Base-by-base conservation (phyloP, 2,797 vertebrate species). In the Malurus leucopterus region DNA sequence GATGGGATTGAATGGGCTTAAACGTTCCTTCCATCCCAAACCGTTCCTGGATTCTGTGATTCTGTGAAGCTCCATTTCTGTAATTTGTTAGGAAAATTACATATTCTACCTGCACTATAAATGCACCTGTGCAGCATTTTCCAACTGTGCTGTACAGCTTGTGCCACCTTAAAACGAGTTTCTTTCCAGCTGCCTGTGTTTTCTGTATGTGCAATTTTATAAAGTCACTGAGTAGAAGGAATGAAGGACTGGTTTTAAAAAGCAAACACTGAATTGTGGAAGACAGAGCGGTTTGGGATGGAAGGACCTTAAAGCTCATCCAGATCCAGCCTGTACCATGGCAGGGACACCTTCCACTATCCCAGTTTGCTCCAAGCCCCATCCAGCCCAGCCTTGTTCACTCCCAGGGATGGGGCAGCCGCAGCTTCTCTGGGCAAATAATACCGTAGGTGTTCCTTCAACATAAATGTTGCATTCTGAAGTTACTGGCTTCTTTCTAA, bases 391-490 rank as follows among this genome's bases (percentile, higher is more conserved):
- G 32, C 51, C 46, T 67, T 5, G 61, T 8, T 16, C 26, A 12
- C 3, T 36, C 9, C 40, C 61, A 59, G 68, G 13, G 30, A 14
- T 9, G 34, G 53, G 40, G 18, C 29, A 79, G 13, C n/a, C 30
- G 14, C 30, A 59, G 30, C 17, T 38, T n/a, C 23, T 44, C 32
- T 3, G 27, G 22, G n/a, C 44, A 6, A n/a, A 4, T 14, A 30
- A 13, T 3, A 7, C 6, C 50, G 1, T 2, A 27, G 51, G 8
- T 26, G 11, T 50, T 53, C 50, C 47, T 12, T 6, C 46, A 22
- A 6, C 36, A 10, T 1, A 5, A 29, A 6, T 9, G 20, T 11
- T 6, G 7, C 16, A 8, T 27, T 32, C 36, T 34, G n/a, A 20
- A 59, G 34, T 29, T n/a, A 11, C 1, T 30, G 63, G 15, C 40